Evolutionary conservation across 2,113 vertebrate species (phyloP), one percentile per base, ranked within the genome.

Genomic region (Tachycineta bicolor): DNA sequence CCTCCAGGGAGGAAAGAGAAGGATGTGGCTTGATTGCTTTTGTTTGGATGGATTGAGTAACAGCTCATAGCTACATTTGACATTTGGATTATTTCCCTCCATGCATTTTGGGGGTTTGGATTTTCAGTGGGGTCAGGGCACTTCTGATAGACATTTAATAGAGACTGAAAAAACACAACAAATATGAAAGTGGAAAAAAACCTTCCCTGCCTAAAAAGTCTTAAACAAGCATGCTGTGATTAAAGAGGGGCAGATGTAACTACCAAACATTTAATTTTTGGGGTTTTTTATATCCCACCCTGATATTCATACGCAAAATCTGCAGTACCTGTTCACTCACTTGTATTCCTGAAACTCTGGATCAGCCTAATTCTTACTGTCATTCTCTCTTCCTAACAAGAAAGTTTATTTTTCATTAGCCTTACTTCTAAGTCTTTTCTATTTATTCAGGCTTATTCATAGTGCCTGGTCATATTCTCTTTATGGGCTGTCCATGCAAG

Each of bases 331-430:
- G 53, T 59, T 86, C 56, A 28, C 24, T 86, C 25, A 8, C 31
- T 69, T 49, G 24, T n/a, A 26, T 10, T 90, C 49, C 41, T 47
- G 58, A 89, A 87, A 68, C 43, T 41, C 26, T 21, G 41, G 28
- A 56, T 33, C n/a, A 16, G 39, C 63, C 46, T 56, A 86, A 49
- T 77, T 93, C 85, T 52, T 56, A 29, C 58, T 43, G 53, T 49
- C 53, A 8, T 28, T 75, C 62, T 56, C 16, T 10, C 34, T 62
- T 63, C 68, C 39, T 65, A 82, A 18, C 39, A 74, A 68, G 29
- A 76, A 75, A 41, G 59, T 90, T 94, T 71, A 33, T 87, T 94
- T 95, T 96, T 87, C 37, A n/a, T 92, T 87, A 87, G 24, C 21
- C 31, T 80, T 33, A 52, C 22, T 77, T 88, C 71, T 79, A 47